Conservation (phyloP, 2,888 invertebrate species). For the Ferrisia virgata region DNA sequence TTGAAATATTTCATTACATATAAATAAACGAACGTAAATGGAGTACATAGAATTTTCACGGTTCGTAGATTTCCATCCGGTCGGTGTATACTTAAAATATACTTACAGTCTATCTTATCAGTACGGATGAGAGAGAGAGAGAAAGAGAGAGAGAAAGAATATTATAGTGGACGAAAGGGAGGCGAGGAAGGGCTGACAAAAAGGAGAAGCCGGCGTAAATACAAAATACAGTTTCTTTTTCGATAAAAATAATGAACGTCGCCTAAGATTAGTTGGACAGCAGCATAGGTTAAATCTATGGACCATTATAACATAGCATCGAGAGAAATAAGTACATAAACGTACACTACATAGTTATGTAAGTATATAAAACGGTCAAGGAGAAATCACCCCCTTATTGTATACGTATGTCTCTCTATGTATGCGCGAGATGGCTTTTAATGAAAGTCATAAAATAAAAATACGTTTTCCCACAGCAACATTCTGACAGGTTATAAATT, state of each 20-base stretch:
- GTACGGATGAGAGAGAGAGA: background rate
- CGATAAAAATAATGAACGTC: background rate
- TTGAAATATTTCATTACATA: background rate
- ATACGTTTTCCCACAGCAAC: background rate
- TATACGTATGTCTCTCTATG: no score
- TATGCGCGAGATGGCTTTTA: background rate
- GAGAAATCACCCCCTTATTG: background rate
- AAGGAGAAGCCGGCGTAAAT: no score
- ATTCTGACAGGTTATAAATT: slow-evolving; percentile 2
- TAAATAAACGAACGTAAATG: background rate
- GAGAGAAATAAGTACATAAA: no score
- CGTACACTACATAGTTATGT: no score
- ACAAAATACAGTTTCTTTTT: background rate
- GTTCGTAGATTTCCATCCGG: background rate
- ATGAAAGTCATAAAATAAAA: slow-evolving; percentile 17
- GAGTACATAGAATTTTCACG: slow-evolving; percentile 13
- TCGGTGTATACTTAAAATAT: no score
- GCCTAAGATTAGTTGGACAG: background rate
- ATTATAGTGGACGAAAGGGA: no score
- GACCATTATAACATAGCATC: background rate
- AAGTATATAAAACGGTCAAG: slow-evolving; percentile 7
- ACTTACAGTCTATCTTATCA: background rate
- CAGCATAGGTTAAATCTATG: background rate
- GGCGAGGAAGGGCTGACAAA: no score
- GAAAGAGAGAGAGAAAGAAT: background rate